A percentile compares a stretch with the other conserved stretches of the same genome.
phyloP scores from a whole-genome alignment of 2,797 vertebrate genomes.

The Oryzias dopingdopingensis region DNA sequence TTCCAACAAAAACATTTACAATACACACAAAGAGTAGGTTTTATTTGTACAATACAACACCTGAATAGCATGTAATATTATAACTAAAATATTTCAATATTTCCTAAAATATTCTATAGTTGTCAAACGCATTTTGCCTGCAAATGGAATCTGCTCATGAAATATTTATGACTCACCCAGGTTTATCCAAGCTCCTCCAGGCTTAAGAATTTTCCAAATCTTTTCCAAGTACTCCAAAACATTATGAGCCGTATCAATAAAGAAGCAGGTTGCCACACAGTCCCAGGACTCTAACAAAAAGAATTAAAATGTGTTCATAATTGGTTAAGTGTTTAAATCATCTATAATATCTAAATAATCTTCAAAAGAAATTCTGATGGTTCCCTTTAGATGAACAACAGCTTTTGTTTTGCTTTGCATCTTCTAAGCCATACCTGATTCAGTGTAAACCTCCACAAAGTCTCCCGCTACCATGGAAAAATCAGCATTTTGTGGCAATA shows the following conservation, averaged over 20 bases:
- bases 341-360: neutral
- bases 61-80: too few species aligned
- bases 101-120: too few species aligned
- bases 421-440: constrained; percentile 76
- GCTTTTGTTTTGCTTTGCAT: too few species aligned
- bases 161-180: constrained; percentile 80
- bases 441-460: constrained; percentile 95
- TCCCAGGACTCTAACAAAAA: constrained; percentile 87
- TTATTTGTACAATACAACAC: too few species aligned
- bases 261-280: constrained; percentile 97
- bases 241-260: constrained; percentile 98
- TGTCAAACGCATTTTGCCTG: too few species aligned
- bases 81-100: too few species aligned
- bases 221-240: constrained; percentile 97
- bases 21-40: too few species aligned
- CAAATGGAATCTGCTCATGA: too few species aligned
- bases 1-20: too few species aligned
- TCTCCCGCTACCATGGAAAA: constrained; percentile 99
- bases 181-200: constrained; percentile 98
- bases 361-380: neutral
- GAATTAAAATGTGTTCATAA: neutral
- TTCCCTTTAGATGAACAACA: too few species aligned
- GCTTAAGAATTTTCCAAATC: constrained; percentile 98
- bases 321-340: neutral
- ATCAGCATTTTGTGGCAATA: constrained; percentile 87